These are phyloP conservation scores for Coluber constrictor DNA, from an alignment of 2,797 vertebrate species.

Conservation along the genomic window DNA sequence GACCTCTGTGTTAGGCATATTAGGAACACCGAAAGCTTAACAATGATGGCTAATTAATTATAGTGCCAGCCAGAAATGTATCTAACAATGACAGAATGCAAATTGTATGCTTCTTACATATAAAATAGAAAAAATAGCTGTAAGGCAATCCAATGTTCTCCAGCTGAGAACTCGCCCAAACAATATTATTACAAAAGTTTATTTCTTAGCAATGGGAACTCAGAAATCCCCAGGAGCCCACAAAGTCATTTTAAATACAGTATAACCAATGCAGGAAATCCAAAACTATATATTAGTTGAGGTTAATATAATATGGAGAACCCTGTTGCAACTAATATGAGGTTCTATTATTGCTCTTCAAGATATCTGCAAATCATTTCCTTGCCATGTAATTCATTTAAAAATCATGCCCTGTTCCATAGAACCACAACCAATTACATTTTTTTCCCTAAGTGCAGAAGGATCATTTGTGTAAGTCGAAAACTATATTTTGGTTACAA, in stretches of 20 bases:
- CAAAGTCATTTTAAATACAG: not conserved
- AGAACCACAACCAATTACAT: slow-evolving; percentile 9
- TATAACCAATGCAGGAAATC: slow-evolving; percentile 39
- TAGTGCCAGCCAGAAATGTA: not conserved
- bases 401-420: not conserved
- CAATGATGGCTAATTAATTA: not conserved
- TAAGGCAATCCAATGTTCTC: not conserved
- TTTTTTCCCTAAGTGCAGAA: not conserved
- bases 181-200: slow-evolving; percentile 21
- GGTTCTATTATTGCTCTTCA: slow-evolving; percentile 24
- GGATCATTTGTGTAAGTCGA: not conserved
- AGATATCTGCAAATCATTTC: slow-evolving; percentile 41
- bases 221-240: not conserved
- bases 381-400: slow-evolving; percentile 35
- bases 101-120: not conserved
- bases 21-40: not conserved
- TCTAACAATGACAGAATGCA: not conserved
- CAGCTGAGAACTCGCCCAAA: not conserved
- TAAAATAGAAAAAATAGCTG: not conserved
- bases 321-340: not conserved
- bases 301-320: slow-evolving; percentile 27
- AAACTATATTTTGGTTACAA: not conserved
- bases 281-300: slow-evolving; percentile 39
- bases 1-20: not conserved
- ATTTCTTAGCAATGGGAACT: not conserved